These are phyloP conservation scores for Accipiter cooperii DNA, from an alignment of 2,113 vertebrate genomes.

Conservation along the genomic window DNA sequence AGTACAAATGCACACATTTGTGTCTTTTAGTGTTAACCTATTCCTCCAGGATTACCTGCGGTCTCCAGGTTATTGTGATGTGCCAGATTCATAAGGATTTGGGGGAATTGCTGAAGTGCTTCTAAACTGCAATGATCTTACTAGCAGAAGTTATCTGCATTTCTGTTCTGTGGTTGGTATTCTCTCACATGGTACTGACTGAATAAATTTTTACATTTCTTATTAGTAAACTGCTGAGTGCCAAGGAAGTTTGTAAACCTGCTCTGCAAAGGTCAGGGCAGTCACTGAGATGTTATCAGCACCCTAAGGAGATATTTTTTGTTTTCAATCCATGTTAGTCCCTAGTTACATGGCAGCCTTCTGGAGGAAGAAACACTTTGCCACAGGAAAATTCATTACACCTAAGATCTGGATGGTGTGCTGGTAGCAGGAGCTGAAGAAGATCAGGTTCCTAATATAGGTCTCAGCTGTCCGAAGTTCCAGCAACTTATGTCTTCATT, in stretches of 20 bases:
- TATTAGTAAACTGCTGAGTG: background rate
- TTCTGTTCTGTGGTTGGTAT: background rate
- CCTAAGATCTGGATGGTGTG: accelerated
- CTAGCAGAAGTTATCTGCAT: background rate
- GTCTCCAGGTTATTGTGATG: background rate
- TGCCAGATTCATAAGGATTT: background rate
- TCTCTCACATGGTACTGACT: background rate
- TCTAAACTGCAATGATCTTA: background rate
- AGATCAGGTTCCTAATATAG: background rate
- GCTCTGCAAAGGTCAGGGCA: background rate
- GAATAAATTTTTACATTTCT: background rate
- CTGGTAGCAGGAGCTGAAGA: background rate
- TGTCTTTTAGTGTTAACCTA: background rate
- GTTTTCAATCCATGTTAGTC: background rate
- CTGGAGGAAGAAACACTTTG: background rate
- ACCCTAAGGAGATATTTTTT: background rate
- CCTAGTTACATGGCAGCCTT: background rate
- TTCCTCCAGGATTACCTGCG: background rate
- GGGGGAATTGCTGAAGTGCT: background rate
- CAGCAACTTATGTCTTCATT: background rate
- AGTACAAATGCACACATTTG: background rate
- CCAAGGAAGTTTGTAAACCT: background rate
- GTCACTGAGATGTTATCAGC: background rate
- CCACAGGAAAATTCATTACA: background rate
- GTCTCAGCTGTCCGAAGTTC: background rate